Base-by-base conservation (phyloP, 1,140 invertebrate genomes). In the Frieseomelitta varia region DNA sequence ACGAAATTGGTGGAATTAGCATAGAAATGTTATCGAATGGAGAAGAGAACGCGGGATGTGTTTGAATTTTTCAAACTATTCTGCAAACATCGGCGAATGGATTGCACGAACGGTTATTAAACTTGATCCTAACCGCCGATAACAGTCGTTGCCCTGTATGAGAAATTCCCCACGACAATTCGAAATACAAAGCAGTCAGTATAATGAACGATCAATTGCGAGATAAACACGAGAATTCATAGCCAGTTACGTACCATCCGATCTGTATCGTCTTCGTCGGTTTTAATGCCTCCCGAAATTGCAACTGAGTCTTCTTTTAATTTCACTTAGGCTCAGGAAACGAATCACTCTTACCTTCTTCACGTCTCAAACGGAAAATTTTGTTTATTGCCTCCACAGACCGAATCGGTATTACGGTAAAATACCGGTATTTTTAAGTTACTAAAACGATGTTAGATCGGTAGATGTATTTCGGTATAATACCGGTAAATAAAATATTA, bases 1-100 rank as follows among this genome's bases (percentile, higher is more conserved):
- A 12, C 30, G 19, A n/a, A 58, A 75, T 75, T 75, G 55, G 24
- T 39, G 55, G 17, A 75, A 75, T 75, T 58, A 75, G 21, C 53
- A 75, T 75, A 34, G 21, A 24, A 24, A 75, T 75, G 30, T 34
- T 56, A 17, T 17, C 24, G 69, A 14, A 15, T 27, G 10, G 1
- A 17, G 3, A 11, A 39, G 27, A 56, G 73, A 14, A 58, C 15
- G 8, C 14, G 11, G 10, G 24, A 75, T 24, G 21, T 58, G 58
- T 61, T 10, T 58, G 30, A 75, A 75, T 75, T 56, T 75, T 75
- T 75, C 10, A 74, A 39, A 24, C 27, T 19, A 24, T 51, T 0
- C 24, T 8, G 39, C 69, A 51, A 72, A 51, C 47, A n/a, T 51
- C 6, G 69, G 68, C 19, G 68, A 69, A 69, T 69, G 34, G 39